Percentiles rank a stretch among this genome's conserved stretches.
Evolutionary conservation across 2,888 invertebrate species (phyloP).

Genomic region (Encarsia formosa): DNA sequence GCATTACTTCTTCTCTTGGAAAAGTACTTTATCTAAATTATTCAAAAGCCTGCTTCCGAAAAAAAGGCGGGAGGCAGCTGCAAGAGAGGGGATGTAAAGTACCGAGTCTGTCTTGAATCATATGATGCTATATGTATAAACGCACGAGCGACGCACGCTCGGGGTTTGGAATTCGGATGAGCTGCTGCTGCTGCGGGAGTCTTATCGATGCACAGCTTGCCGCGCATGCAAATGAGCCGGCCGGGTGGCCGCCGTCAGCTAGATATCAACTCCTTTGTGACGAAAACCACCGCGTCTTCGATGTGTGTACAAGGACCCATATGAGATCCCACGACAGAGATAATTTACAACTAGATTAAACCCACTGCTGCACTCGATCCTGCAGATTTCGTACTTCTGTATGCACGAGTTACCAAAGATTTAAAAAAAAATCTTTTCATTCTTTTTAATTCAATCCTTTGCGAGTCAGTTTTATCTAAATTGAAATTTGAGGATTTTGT

Average conservation of each 20-base stretch:
- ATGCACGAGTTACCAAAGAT: neutral
- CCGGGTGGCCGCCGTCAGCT: neutral
- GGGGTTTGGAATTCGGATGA: slow-evolving; percentile 13
- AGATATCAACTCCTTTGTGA: slow-evolving; percentile 15
- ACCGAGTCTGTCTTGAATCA: too few species aligned
- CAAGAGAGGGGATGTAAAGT: neutral
- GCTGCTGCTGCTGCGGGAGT: neutral
- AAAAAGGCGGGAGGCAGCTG: neutral
- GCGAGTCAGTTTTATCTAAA: too few species aligned
- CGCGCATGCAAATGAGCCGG: slow-evolving; percentile 24
- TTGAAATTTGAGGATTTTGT: too few species aligned
- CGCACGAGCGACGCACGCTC: too few species aligned
- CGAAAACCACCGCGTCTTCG: slow-evolving; percentile 5
- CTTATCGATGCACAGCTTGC: slow-evolving; percentile 12
- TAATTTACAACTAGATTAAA: slow-evolving; percentile 24
- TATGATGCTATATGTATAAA: too few species aligned
- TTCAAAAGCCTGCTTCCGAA: neutral
- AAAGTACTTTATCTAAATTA: neutral
- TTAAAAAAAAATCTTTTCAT: too few species aligned
- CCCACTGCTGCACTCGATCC: neutral
- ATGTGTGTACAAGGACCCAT: neutral
- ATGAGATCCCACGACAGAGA: slow-evolving; percentile 9
- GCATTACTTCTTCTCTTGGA: too few species aligned
- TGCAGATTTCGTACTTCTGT: neutral
- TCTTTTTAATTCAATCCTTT: too few species aligned